Percentiles rank a stretch among this genome's conserved stretches.
These are phyloP conservation scores for Pomatorhinus ruficollis DNA, from an alignment of 2,113 vertebrate genomes.

Conservation along the genomic window DNA sequence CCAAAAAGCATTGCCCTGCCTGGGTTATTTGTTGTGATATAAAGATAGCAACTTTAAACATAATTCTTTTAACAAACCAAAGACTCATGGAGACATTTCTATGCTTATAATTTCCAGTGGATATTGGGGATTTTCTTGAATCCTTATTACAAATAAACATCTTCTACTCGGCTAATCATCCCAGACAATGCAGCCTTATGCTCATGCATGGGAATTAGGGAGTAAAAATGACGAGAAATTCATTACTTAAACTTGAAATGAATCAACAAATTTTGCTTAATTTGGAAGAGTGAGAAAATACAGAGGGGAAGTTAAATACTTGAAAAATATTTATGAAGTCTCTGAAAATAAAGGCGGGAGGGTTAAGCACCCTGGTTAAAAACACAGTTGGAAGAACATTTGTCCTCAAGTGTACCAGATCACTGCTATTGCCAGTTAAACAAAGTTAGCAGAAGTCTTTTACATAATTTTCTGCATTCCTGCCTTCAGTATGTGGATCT, in stretches of 20 bases:
- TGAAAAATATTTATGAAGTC: neutral
- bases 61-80: neutral
- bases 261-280: neutral
- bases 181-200: neutral
- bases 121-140: neutral
- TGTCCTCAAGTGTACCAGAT: neutral
- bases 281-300: neutral
- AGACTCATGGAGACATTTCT: neutral
- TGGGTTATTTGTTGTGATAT: neutral
- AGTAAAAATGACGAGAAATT: neutral
- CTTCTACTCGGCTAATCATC: neutral
- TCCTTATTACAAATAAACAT: slow-evolving; percentile 39
- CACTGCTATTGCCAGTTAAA: neutral
- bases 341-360: neutral
- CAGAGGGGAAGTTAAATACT: neutral
- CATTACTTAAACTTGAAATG: neutral
- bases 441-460: neutral
- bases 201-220: neutral
- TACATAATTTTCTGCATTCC: neutral
- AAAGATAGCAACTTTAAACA: neutral
- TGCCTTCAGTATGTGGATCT: neutral
- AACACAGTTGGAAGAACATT: neutral
- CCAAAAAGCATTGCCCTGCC: neutral
- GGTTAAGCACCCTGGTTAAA: neutral
- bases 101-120: neutral